phyloP scores from a whole-genome alignment of 2,888 invertebrate species.

The Sycophila texana region DNA sequence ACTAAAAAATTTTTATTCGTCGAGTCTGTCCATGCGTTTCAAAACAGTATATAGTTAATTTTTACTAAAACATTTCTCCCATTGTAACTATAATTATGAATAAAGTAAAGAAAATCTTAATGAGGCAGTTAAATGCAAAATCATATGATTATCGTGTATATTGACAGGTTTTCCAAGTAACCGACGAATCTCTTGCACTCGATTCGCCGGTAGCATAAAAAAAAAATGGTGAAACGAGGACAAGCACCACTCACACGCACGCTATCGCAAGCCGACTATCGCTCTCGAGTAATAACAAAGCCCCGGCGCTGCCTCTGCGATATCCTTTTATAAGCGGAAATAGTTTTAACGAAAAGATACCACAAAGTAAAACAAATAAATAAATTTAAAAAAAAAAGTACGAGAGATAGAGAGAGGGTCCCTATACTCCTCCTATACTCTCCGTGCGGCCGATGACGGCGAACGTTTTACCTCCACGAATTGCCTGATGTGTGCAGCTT shows the following conservation, averaged over 20 bases:
- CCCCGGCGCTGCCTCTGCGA: conserved; percentile 43
- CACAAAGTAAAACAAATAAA: conserved; percentile 3
- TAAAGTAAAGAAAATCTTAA: neutral
- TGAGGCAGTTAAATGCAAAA: conserved; percentile 56
- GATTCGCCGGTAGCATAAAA: conserved; percentile 38
- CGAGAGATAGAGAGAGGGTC: neutral
- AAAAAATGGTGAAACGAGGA: conserved; percentile 56
- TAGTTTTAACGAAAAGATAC: neutral
- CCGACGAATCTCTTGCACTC: conserved; percentile 69
- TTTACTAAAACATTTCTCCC: no score
- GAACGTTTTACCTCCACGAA: conserved; percentile 50
- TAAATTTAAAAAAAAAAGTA: neutral
- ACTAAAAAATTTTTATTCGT: no score
- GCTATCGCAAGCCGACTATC: conserved; percentile 49
- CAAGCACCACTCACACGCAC: conserved; percentile 51
- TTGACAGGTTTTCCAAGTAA: conserved; percentile 75
- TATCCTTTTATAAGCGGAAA: conserved; percentile 46
- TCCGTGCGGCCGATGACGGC: conserved; percentile 42
- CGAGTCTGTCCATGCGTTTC: no score
- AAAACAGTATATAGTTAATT: no score
- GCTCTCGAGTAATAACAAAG: conserved; percentile 50
- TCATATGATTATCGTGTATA: conserved; percentile 69
- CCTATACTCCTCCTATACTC: neutral
- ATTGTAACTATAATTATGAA: no score
- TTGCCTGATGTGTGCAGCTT: conserved; percentile 46